phyloP scores from a whole-genome alignment of 2,888 invertebrate species.

The Itoplectis maculator region DNA sequence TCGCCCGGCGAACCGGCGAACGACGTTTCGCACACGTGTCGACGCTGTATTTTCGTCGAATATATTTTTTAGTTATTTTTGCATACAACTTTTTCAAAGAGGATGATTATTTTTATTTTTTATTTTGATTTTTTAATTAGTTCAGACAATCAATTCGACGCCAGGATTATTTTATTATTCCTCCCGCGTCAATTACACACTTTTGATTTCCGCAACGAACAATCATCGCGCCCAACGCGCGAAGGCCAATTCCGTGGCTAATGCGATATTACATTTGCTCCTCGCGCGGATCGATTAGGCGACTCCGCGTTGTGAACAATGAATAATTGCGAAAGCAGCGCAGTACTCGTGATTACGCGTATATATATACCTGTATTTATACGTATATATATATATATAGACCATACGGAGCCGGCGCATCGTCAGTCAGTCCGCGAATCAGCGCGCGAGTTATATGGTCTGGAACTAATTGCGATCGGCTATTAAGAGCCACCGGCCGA shows the following conservation, averaged over 20 bases:
- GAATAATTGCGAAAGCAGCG: slow-evolving; percentile 34
- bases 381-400: too few relatives aligned
- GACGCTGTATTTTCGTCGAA: not conserved
- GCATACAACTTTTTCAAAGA: too few relatives aligned
- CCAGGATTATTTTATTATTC: slow-evolving; percentile 6
- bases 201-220: slow-evolving; percentile 28
- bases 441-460: slow-evolving; percentile 77
- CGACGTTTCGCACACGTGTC: not conserved
- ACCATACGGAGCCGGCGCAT: slow-evolving; percentile 10
- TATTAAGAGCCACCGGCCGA: slow-evolving; percentile 81
- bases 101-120: too few relatives aligned
- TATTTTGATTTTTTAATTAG: not conserved
- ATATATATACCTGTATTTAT: not conserved
- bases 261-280: slow-evolving; percentile 12
- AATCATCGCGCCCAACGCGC: not conserved
- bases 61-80: too few relatives aligned
- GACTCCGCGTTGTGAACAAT: slow-evolving; percentile 23
- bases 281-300: slow-evolving; percentile 45
- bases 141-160: not conserved
- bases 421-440: slow-evolving; percentile 35
- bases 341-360: not conserved
- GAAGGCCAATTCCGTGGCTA: not conserved
- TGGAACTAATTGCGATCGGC: slow-evolving; percentile 83
- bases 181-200: not conserved
- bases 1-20: not conserved